These are phyloP conservation scores for Pluvialis apricaria DNA, from an alignment of 2,113 vertebrate genomes.

Conservation along the genomic window DNA sequence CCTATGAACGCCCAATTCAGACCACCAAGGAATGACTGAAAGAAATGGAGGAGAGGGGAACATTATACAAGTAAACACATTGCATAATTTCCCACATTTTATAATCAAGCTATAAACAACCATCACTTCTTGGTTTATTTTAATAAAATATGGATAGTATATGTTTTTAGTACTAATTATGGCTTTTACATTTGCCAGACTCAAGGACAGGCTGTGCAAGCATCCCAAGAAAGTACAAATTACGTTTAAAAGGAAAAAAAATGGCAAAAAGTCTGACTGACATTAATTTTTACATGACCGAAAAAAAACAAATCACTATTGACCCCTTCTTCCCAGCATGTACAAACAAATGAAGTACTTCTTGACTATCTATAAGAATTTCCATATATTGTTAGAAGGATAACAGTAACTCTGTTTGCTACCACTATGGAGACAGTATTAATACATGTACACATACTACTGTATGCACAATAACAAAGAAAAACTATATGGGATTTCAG, in stretches of 20 bases:
- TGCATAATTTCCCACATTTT: neutral
- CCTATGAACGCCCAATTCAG: slow-evolving; percentile 96
- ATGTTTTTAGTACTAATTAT: neutral
- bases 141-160: neutral
- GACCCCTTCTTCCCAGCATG: neutral
- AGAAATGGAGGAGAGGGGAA: neutral
- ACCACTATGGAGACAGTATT: neutral
- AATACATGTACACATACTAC: neutral
- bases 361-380: neutral
- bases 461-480: neutral
- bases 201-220: neutral
- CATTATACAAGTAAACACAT: neutral
- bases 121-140: neutral
- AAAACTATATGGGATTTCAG: neutral
- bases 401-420: neutral
- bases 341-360: neutral
- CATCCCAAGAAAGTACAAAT: neutral
- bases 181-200: neutral
- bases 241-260: neutral
- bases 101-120: neutral
- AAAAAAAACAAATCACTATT: neutral
- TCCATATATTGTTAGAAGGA: neutral
- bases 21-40: slow-evolving; percentile 91
- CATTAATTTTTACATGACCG: neutral
- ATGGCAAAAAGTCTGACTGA: neutral